Evolutionary conservation across 2,797 vertebrate species (phyloP).

Genomic region (Sebastes oblongus): DNA sequence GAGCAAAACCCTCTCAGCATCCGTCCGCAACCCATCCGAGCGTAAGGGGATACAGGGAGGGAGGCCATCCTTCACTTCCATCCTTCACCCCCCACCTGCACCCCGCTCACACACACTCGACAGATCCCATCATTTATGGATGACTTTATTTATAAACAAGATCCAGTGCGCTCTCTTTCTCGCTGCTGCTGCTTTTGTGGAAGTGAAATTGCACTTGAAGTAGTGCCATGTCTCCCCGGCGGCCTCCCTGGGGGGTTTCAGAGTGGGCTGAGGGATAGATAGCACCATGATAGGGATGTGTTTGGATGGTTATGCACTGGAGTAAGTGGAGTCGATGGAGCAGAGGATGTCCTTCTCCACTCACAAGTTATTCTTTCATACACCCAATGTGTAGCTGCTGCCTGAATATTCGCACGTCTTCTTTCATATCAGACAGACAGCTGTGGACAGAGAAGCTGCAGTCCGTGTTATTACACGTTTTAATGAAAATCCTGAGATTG

Average conservation of each 20-base stretch:
- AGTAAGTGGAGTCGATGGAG: conserved; percentile 39
- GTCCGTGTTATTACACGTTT: conserved; percentile 59
- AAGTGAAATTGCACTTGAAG: conserved; percentile 66
- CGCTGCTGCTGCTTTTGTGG: conserved; percentile 49
- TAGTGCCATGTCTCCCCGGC: conserved; percentile 32
- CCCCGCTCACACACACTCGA: conserved; percentile 30
- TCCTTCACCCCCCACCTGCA: conserved; percentile 43
- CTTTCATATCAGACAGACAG: conserved; percentile 38
- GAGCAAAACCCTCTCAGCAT: conserved; percentile 52
- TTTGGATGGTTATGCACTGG: conserved; percentile 49
- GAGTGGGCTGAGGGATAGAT: conserved; percentile 53
- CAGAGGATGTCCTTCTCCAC: conserved; percentile 32
- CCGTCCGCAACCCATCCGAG: conserved; percentile 45
- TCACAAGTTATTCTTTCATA: conserved; percentile 41
- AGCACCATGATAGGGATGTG: conserved; percentile 60
- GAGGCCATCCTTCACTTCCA: conserved; percentile 58
- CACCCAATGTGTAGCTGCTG: not conserved
- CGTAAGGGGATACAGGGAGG: conserved; percentile 51
- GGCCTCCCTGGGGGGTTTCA: conserved; percentile 43
- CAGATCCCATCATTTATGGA: conserved; percentile 78
- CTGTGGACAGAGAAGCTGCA: conserved; percentile 24
- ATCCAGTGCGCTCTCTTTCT: conserved; percentile 44
- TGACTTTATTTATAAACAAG: conserved; percentile 80
- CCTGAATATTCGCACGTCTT: conserved; percentile 37
- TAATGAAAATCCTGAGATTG: conserved; percentile 65